These are phyloP conservation scores for Drosophila kohkoa DNA, from an alignment of 1,140 invertebrate species.

Conservation along the genomic window DNA sequence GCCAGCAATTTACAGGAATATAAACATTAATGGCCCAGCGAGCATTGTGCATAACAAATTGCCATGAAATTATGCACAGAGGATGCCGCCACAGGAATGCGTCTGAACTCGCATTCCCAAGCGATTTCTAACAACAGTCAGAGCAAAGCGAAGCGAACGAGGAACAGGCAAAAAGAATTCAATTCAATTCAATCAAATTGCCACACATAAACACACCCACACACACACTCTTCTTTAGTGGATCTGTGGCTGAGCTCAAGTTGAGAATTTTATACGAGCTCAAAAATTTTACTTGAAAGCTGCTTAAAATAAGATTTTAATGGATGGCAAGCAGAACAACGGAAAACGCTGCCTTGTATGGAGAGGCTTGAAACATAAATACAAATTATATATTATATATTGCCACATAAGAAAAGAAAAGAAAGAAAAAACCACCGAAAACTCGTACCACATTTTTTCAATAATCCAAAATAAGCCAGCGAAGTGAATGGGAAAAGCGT, in stretches of 20 bases:
- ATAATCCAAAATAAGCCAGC: background rate
- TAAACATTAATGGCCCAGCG: constrained; percentile 50
- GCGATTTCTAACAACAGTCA: background rate
- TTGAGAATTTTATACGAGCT: constrained; percentile 29
- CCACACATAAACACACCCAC: constrained; percentile 9
- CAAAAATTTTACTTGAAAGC: constrained; percentile 44
- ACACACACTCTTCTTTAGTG: background rate
- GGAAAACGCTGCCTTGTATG: background rate
- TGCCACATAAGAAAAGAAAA: background rate
- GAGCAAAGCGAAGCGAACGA: background rate
- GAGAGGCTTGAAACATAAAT: constrained; percentile 21
- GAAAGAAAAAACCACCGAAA: background rate
- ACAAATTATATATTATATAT: constrained; percentile 37
- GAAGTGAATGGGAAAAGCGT: background rate
- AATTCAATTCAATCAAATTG: constrained; percentile 50
- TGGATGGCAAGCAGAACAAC: constrained; percentile 6
- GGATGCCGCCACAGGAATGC: constrained; percentile 8
- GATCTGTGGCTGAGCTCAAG: background rate
- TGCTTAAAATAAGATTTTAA: constrained; percentile 58
- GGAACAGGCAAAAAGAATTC: constrained; percentile 25
- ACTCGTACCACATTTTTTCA: background rate
- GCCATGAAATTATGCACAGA: constrained; percentile 41
- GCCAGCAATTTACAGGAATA: constrained; percentile 38
- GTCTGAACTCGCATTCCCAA: background rate
- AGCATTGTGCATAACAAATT: constrained; percentile 47